Conservation (phyloP, 2,888 invertebrate species). For the Rhagium mordax region DNA sequence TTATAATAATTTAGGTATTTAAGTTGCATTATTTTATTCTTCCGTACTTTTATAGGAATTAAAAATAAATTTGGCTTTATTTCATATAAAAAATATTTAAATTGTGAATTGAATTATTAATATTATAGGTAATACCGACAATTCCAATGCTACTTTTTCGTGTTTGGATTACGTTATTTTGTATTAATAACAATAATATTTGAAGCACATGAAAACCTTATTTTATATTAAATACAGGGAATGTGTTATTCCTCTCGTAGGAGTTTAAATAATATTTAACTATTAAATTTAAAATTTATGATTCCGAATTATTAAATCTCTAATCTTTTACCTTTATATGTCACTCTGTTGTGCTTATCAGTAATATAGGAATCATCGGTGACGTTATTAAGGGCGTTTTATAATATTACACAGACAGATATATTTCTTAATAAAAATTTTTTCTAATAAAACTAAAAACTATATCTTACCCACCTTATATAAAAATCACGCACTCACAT, state of each 20-base stretch:
- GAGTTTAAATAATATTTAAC: background rate
- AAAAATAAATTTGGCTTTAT: too few relatives aligned
- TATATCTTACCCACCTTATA: background rate
- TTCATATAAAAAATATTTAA: too few relatives aligned
- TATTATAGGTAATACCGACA: too few relatives aligned
- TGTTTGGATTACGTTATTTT: too few relatives aligned
- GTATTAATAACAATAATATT: too few relatives aligned
- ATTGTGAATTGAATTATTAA: too few relatives aligned
- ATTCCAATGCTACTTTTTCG: too few relatives aligned
- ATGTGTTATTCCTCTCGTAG: background rate
- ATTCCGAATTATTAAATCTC: background rate
- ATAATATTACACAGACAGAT: slow-evolving; percentile 3
- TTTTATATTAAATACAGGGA: background rate
- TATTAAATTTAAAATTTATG: background rate
- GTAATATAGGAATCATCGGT: slow-evolving; percentile 8
- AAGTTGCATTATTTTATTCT: too few relatives aligned
- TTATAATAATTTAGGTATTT: background rate
- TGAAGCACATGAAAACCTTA: background rate
- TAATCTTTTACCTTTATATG: background rate
- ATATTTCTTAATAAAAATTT: background rate
- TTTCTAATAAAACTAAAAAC: background rate
- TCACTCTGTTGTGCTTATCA: slow-evolving; percentile 6
- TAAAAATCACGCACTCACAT: slow-evolving; percentile 12
- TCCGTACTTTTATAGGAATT: too few relatives aligned
- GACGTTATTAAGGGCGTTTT: slow-evolving; percentile 18